These are phyloP conservation scores for Enteromius trimaculatus DNA, from an alignment of 2,797 vertebrate species.

Conservation along the genomic window DNA sequence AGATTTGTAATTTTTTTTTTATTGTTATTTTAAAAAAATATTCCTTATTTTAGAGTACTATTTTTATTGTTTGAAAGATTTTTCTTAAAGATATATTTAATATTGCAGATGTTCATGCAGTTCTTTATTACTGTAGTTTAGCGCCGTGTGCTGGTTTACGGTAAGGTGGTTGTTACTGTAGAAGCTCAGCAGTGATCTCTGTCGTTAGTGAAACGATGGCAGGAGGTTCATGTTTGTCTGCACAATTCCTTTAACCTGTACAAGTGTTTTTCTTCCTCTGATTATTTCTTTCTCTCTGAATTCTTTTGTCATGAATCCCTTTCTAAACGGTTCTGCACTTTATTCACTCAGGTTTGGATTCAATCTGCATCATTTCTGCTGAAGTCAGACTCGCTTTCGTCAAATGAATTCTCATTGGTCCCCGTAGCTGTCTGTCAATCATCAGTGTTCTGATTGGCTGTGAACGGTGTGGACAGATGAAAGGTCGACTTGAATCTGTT, in stretches of 20 bases:
- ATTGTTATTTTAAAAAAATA: background rate
- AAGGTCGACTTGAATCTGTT: background rate
- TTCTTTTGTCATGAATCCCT: conserved; percentile 63
- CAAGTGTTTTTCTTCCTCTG: conserved; percentile 4
- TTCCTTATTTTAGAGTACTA: background rate
- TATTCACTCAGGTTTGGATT: conserved; percentile 59
- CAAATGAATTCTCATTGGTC: background rate
- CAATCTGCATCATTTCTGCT: conserved; percentile 48
- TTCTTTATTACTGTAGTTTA: too few relatives aligned
- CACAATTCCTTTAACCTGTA: conserved; percentile 24
- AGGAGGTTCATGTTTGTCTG: background rate
- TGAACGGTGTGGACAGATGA: background rate
- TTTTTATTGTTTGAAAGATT: background rate
- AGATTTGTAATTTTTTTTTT: background rate
- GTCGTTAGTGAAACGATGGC: background rate
- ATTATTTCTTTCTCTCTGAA: conserved; percentile 39
- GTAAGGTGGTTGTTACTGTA: background rate
- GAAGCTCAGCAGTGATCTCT: background rate
- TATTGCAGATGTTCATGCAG: background rate
- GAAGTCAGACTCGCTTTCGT: background rate
- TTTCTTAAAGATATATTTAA: background rate
- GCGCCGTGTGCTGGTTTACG: background rate
- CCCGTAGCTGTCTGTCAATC: background rate
- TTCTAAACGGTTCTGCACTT: conserved; percentile 30
- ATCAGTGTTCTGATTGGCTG: conserved; percentile 4